Percentiles rank a stretch among this genome's conserved stretches.
phyloP scores from a whole-genome alignment of 2,113 vertebrate genomes.

The Pseudopipra pipra region DNA sequence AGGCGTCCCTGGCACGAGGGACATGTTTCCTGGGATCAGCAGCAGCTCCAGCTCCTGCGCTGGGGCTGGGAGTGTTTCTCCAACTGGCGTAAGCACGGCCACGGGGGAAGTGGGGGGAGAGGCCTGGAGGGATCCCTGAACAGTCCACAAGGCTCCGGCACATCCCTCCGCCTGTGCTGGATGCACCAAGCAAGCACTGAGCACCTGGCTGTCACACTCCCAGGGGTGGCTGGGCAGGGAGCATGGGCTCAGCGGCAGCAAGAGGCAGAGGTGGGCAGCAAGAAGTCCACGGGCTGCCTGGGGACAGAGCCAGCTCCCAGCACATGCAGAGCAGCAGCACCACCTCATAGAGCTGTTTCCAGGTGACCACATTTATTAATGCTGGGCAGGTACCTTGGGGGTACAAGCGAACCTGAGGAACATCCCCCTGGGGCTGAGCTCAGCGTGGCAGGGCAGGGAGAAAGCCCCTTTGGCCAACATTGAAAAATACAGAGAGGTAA shows the following conservation, averaged over 20 bases:
- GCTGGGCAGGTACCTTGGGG: background rate
- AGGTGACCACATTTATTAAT: background rate
- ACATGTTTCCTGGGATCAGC: background rate
- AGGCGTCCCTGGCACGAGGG: background rate
- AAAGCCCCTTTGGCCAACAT: background rate
- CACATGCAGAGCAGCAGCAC: fast-evolving
- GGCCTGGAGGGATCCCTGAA: background rate
- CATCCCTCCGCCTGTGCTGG: fast-evolving
- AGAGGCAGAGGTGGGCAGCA: background rate
- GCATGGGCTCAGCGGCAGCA: fast-evolving
- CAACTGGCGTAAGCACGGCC: background rate
- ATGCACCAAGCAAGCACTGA: fast-evolving
- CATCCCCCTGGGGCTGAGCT: fast-evolving
- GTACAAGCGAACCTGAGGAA: background rate
- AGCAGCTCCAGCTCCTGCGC: background rate
- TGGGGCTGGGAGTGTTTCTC: background rate
- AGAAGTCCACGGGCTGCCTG: fast-evolving
- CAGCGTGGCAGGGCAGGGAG: background rate
- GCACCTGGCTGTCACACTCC: fast-evolving
- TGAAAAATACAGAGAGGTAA: background rate
- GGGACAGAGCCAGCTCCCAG: background rate
- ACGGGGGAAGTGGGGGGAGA: background rate
- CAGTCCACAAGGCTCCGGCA: fast-evolving
- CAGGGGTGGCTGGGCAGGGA: too few species aligned
- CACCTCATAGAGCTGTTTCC: background rate